Evolutionary conservation across 2,797 vertebrate genomes (phyloP), one percentile per base, ranked within the genome.

Genomic region (Chanos chanos): DNA sequence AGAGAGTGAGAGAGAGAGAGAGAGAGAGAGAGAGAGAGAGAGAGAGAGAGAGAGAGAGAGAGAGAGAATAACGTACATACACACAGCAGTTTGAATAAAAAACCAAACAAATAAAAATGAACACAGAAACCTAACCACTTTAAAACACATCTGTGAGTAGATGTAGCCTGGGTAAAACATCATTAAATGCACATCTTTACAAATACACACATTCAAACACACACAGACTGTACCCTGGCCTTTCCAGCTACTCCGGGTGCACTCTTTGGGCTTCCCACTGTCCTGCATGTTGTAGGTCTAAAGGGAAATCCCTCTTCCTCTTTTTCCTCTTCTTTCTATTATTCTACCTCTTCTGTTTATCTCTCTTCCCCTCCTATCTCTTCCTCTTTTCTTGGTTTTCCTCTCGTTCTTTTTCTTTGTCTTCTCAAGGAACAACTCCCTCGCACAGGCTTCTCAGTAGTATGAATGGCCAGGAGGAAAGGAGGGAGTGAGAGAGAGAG

Each of bases 221-320:
- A 48, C 40, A 19, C 40, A 67, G 84, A 75, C 67, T 84, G 91
- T 99, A 99, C 96, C 96, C 91, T 96, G 94, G 87, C 94, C 93
- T 88, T 91, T 98, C 95, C 95, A 99, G 89, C 92, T 85, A 92
- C 90, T 97, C 94, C 94, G 96, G 68, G 94, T 89, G 83, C 93
- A 88, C 66, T 96, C 94, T 92, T 95, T 97, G n/a, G n/a, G n/a
- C 93, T 94, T 96, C 81, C 89, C 92, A 75, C 87, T 87, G 89
- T 93, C 92, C 94, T 98, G 95, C 96, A 98, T 98, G 85, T n/a
- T n/a, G n/a, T n/a, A 87, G 91, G 91, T 68, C 31, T 57, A 64
- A n/a, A 62, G 76, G 55, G 18, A 54, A 51, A 34, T 45, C 13
- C 67, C 5, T 28, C 24, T 50, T 45, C 54, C 13, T 83, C 67